Base-by-base conservation (phyloP, 2,797 vertebrate genomes). In the Ceryle rudis region DNA sequence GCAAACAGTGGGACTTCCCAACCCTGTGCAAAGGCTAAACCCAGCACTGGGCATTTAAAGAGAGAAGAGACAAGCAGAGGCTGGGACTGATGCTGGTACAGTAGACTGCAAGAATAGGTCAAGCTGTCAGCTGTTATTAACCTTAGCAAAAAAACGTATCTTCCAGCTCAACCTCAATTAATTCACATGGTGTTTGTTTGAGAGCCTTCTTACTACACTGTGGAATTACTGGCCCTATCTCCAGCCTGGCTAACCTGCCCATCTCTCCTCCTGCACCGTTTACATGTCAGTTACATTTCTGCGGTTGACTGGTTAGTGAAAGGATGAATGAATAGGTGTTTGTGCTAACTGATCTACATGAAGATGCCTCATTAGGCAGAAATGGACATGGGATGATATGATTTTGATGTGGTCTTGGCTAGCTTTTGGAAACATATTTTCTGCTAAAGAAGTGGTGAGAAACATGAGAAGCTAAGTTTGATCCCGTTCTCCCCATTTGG, bases 131-230 rank as follows among this genome's bases (percentile, higher is more conserved):
- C 57, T 77, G 28, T 74, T 85, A 95, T 94, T 88, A 93, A 91
- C 70, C 66, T 95, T 87, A 82, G 60, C 47, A 87, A 92, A 90
- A 90, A 95, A 22, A 7, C 19, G 0, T 74, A 58, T 93, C 93
- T 95, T 87, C 88, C 81, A 65, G 69, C 33, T 97, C 84, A 95
- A 62, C 79, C 92, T 89, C 94, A 82, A 77, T 97, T 87, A 95
- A 82, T 96, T 95, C 84, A 84, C 35, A 69, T 2, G 2, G 21
- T 81, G 52, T 79, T 95, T 90, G 72, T 92, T 82, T 86, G 81
- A 78, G 61, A 95, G 67, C 52, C 49, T 84, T 75, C 86, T 82
- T 90, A 72, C 81, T 93, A 72, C 65, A 17, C 49, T 58, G 81
- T 57, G 33, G 85, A 89, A 88, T 70, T 79, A 37, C 72, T 95